A percentile compares a stretch with the other conserved stretches of the same genome.
Conservation (phyloP, 2,888 invertebrate species). For the Lepetodrilus schrolli region DNA sequence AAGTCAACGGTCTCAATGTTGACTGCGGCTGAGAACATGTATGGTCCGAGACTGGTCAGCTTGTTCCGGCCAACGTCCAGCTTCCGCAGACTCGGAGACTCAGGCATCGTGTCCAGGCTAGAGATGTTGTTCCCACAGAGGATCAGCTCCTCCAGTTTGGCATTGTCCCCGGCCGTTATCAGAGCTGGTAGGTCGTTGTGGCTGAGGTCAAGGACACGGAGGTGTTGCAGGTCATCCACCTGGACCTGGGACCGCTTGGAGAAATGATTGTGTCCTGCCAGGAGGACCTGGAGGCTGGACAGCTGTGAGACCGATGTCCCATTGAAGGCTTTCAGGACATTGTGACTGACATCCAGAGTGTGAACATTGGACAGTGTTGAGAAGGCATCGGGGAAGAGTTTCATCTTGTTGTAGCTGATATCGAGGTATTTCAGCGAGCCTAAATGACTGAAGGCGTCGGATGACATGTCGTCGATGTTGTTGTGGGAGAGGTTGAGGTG, state of each 20-base stretch:
- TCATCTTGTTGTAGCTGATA: slow-evolving; percentile 48
- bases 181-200: slow-evolving; percentile 42
- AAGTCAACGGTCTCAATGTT: slow-evolving; percentile 59
- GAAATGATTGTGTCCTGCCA: slow-evolving; percentile 45
- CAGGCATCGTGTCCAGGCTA: background rate
- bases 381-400: slow-evolving; percentile 9
- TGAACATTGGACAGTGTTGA: slow-evolving; percentile 29
- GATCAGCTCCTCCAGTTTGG: slow-evolving; percentile 7
- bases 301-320: slow-evolving; percentile 34
- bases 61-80: slow-evolving; percentile 56
- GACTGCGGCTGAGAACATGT: slow-evolving; percentile 56
- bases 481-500: slow-evolving; percentile 52
- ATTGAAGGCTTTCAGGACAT: slow-evolving; percentile 32
- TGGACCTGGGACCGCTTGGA: background rate
- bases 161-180: background rate
- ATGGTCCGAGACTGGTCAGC: slow-evolving; percentile 49
- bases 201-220: slow-evolving; percentile 45
- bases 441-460: slow-evolving; percentile 44
- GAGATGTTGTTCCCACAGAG: slow-evolving; percentile 17
- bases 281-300: slow-evolving; percentile 36
- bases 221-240: slow-evolving; percentile 25
- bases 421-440: slow-evolving; percentile 45
- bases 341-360: slow-evolving; percentile 29
- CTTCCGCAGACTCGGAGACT: slow-evolving; percentile 24
- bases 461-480: slow-evolving; percentile 34